phyloP scores from a whole-genome alignment of 2,888 invertebrate genomes.

The Cataglyphis livida region DNA sequence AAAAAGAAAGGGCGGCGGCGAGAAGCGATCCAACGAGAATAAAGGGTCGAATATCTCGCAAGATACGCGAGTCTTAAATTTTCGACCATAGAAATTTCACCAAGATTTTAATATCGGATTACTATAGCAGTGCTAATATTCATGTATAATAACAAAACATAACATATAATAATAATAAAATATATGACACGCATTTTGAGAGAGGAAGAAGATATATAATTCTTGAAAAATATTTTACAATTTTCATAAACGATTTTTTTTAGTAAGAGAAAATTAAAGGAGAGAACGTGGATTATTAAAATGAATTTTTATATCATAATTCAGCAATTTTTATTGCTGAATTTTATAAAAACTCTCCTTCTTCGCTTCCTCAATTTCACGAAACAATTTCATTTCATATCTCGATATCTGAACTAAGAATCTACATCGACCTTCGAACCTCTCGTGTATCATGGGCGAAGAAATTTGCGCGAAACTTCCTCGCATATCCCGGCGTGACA shows the following conservation, averaged over 20 bases:
- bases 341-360: background rate
- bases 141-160: background rate
- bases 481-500: slow-evolving; percentile 25
- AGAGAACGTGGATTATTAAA: background rate
- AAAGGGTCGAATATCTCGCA: slow-evolving; percentile 16
- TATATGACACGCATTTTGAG: background rate
- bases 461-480: background rate
- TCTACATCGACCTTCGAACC: background rate
- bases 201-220: background rate
- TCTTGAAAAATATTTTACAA: background rate
- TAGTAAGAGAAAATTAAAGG: background rate
- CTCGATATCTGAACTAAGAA: background rate
- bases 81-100: background rate
- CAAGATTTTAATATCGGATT: background rate
- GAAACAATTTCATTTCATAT: background rate
- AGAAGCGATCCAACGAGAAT: background rate
- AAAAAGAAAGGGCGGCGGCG: slow-evolving; percentile 23
- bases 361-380: background rate
- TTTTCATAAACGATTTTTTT: background rate
- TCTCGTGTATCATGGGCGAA: background rate
- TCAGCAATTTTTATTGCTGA: background rate
- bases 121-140: background rate
- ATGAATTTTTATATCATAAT: background rate
- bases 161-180: background rate
- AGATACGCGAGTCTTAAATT: slow-evolving; percentile 8